These are phyloP conservation scores for Dipodomys ordii DNA, from an alignment of 2,113 vertebrate genomes.

Conservation along the genomic window DNA sequence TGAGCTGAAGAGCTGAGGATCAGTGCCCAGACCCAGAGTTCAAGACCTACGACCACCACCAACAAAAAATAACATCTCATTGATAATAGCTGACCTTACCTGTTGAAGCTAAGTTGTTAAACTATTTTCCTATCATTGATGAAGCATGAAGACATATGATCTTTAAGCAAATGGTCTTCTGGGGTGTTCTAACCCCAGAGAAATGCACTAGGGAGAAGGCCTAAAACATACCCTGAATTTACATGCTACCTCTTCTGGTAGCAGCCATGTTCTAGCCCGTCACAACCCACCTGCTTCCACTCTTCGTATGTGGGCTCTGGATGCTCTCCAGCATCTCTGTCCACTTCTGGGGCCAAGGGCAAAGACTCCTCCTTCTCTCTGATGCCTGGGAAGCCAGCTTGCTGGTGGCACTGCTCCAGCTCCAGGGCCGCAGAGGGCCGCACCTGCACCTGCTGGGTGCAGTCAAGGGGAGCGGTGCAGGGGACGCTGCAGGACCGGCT, in stretches of 20 bases:
- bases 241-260: too few relatives aligned
- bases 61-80: too few relatives aligned
- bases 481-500: constrained; percentile 73
- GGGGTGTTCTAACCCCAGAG: neutral
- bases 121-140: too few relatives aligned
- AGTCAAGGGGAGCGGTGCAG: constrained; percentile 75
- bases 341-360: fast-evolving
- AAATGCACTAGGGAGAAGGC: neutral
- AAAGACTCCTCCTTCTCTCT: constrained; percentile 65
- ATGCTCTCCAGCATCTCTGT: neutral
- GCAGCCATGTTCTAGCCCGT: too few relatives aligned
- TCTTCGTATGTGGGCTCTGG: constrained; percentile 81
- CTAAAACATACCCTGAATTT: neutral
- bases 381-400: constrained; percentile 83
- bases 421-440: constrained; percentile 88
- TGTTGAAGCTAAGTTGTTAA: too few relatives aligned
- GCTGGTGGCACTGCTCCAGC: constrained; percentile 84
- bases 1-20: too few relatives aligned
- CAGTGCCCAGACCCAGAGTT: too few relatives aligned
- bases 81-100: too few relatives aligned
- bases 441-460: constrained; percentile 42
- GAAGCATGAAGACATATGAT: neutral
- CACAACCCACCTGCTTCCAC: constrained; percentile 91
- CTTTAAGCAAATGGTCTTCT: neutral
- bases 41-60: too few relatives aligned